A percentile compares a stretch with the other conserved stretches of the same genome.
Evolutionary conservation across 2,113 vertebrate genomes (phyloP).

Genomic region (Lontra canadensis): DNA sequence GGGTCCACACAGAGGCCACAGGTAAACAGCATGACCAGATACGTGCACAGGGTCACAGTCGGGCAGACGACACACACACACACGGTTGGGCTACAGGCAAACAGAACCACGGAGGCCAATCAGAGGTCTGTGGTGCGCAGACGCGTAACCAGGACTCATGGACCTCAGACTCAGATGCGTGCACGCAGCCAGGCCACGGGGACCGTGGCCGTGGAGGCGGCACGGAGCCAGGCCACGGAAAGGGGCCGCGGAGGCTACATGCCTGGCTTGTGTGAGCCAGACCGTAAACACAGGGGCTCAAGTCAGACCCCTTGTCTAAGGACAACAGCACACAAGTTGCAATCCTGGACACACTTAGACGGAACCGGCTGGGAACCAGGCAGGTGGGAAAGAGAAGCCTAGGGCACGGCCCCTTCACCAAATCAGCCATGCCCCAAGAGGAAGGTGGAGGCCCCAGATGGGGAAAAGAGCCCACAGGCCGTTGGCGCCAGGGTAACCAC

Average conservation of each 20-base stretch:
- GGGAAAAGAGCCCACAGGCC: background rate
- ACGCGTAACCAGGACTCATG: background rate
- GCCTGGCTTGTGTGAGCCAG: background rate
- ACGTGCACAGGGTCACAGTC: rapidly evolving
- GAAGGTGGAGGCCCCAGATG: background rate
- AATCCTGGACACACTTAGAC: background rate
- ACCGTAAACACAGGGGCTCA: rapidly evolving
- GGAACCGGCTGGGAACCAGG: rapidly evolving
- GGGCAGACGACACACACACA: too few relatives aligned
- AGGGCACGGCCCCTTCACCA: too few relatives aligned
- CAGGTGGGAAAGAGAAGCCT: background rate
- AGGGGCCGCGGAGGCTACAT: too few relatives aligned
- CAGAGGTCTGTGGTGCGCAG: background rate
- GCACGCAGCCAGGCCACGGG: background rate
- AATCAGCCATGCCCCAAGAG: rapidly evolving
- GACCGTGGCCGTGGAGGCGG: too few relatives aligned
- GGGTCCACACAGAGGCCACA: background rate
- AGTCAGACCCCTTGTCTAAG: background rate
- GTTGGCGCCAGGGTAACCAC: background rate
- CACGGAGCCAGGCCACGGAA: background rate
- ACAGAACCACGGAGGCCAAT: background rate
- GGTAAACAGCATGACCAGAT: background rate
- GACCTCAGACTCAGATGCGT: rapidly evolving
- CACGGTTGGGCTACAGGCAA: background rate
- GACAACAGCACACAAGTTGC: rapidly evolving